Evolutionary conservation across 2,797 vertebrate genomes (phyloP), one percentile per base, ranked within the genome.

Genomic region (Sebastolobus altivelis): DNA sequence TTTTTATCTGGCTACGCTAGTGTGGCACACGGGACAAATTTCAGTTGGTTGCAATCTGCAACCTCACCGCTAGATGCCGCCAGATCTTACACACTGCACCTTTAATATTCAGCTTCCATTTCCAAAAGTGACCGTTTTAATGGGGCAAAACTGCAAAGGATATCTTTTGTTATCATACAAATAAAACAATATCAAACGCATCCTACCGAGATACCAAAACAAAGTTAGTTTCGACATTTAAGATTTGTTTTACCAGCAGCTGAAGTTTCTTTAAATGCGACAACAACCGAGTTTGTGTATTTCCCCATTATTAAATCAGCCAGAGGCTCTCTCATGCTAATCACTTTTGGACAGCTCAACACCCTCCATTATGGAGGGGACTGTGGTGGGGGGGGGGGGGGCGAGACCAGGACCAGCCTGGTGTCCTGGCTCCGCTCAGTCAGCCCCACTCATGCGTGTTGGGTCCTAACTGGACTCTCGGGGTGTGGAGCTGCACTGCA

Each of bases 281-380:
- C 66, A 49, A 35, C 16, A 27, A 62, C 27, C 35, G 40, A 55
- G 29, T 77, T 75, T 68, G 79, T 85, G 72, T 72, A 75, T 89
- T 72, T 80, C 29, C 29, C 68, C 52, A 84, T 81, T 85, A 86
- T 91, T 88, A 86, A 87, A 85, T 92, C 79, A 91, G 77, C 67
- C 79, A 87, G 61, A 78, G 89, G 73, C 86, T 89, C 65, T 86
- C 90, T 89, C 92, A 89, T 87, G 86, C 88, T 93, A 93, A 92
- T 94, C 82, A 89, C 87, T 87, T 84, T 87, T 89, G 83, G 90
- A 84, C 83, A 76, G 79, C 89, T 86, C 79, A 61, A 70, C 72
- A 72, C 75, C 70, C 68, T 85, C 84, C 83, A 88, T 89, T 89
- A 90, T 77, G 52, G 71, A 63, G 49, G 66, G 58, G 43, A 59